phyloP scores from a whole-genome alignment of 2,888 invertebrate species.

The Parnassius glacialis region DNA sequence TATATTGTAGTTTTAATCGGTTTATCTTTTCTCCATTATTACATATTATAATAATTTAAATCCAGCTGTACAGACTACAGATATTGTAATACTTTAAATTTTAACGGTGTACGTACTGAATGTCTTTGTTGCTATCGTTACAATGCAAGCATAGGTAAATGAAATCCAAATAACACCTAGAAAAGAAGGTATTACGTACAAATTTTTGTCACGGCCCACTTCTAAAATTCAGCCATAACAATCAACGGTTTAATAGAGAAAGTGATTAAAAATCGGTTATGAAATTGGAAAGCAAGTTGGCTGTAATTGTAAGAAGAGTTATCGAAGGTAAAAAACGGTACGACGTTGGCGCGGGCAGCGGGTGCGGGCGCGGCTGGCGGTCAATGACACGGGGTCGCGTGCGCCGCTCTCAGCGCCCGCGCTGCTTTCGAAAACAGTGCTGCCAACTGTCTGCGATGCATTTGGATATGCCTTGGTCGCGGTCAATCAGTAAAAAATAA shows the following conservation, averaged over 20 bases:
- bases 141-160: conserved; percentile 2
- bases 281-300: conserved; percentile 27
- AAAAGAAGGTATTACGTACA: conserved; percentile 14
- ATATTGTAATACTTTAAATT: too few species aligned
- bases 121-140: conserved; percentile 4
- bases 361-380: conserved; percentile 39
- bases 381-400: conserved; percentile 75
- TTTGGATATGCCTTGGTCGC: conserved; percentile 7
- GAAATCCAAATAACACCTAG: conserved; percentile 32
- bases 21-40: too few species aligned
- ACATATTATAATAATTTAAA: too few species aligned
- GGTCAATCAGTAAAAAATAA: too few species aligned
- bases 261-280: conserved; percentile 30
- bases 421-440: conserved; percentile 42
- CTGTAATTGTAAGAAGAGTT: conserved; percentile 16
- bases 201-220: conserved; percentile 17
- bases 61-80: too few species aligned
- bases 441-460: conserved; percentile 19
- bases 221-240: conserved; percentile 12
- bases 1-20: too few species aligned
- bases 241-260: conserved; percentile 22
- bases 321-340: conserved; percentile 33
- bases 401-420: conserved; percentile 43
- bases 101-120: too few species aligned
- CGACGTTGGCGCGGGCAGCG: conserved; percentile 37